These are phyloP conservation scores for Geococcyx californianus DNA, from an alignment of 2,113 vertebrate species.

Conservation along the genomic window DNA sequence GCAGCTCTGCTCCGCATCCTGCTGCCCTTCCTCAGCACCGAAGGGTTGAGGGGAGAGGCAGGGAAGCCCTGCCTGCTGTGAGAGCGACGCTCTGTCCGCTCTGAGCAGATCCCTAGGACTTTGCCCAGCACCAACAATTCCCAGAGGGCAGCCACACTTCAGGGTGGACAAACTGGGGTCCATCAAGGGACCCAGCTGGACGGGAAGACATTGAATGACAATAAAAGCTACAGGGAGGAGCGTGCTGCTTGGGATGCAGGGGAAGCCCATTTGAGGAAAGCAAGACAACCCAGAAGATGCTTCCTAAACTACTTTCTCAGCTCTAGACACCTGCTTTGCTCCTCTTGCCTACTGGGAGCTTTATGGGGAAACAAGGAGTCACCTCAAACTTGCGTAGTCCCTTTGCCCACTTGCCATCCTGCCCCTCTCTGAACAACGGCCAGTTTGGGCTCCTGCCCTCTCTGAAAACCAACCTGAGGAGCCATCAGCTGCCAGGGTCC, in stretches of 20 bases:
- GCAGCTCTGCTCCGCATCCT: background rate
- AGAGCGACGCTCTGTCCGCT: background rate
- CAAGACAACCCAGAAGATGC: background rate
- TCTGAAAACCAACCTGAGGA: background rate
- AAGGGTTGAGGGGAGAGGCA: conserved; percentile 4
- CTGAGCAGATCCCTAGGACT: background rate
- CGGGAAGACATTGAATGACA: background rate
- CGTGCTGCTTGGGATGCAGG: background rate
- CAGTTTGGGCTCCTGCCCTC: background rate
- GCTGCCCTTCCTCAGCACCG: background rate
- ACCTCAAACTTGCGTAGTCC: background rate
- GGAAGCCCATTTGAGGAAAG: background rate
- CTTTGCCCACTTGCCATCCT: background rate
- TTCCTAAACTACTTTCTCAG: background rate
- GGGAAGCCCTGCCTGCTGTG: background rate
- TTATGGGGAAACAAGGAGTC: background rate
- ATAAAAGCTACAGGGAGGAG: background rate
- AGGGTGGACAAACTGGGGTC: background rate
- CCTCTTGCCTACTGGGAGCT: background rate
- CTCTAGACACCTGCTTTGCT: background rate
- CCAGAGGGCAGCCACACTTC: background rate
- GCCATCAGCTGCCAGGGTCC: background rate
- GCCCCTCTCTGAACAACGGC: background rate
- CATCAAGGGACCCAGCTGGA: background rate
- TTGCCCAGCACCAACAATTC: background rate